A percentile compares a stretch with the other conserved stretches of the same genome.
Evolutionary conservation across 2,113 vertebrate genomes (phyloP).

Genomic region (Marmota monax): DNA sequence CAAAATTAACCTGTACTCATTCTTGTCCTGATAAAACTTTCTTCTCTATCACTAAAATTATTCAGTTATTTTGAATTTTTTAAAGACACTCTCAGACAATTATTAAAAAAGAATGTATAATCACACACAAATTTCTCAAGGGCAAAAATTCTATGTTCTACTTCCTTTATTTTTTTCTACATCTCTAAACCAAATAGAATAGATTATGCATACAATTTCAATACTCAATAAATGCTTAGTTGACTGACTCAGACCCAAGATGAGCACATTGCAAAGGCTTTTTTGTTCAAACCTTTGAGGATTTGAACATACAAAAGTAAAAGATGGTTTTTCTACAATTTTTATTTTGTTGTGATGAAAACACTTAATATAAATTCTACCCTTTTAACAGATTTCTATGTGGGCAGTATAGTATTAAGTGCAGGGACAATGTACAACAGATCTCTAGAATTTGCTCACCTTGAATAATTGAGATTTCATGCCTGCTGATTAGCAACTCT

Average conservation of each 20-base stretch:
- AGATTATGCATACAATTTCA: not conserved
- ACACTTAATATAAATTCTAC: not conserved
- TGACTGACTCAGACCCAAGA: not conserved
- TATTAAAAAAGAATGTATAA: not conserved
- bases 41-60: conserved; percentile 2
- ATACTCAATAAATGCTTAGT: not conserved
- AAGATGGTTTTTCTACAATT: not conserved
- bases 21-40: not conserved
- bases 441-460: not conserved
- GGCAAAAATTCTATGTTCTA: conserved; percentile 29
- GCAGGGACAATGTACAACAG: not conserved
- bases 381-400: not conserved
- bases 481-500: not conserved
- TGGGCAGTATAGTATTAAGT: not conserved
- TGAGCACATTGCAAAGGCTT: not conserved
- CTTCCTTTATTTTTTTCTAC: not conserved
- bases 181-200: not conserved
- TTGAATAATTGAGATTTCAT: not conserved
- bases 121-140: conserved; percentile 1
- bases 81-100: not conserved
- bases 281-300: conserved; percentile 12
- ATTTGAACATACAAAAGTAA: not conserved
- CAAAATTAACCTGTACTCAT: not conserved
- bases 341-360: not conserved
- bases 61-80: not conserved